Conservation (phyloP, 2,113 vertebrate genomes). For the Trachemys scripta region DNA sequence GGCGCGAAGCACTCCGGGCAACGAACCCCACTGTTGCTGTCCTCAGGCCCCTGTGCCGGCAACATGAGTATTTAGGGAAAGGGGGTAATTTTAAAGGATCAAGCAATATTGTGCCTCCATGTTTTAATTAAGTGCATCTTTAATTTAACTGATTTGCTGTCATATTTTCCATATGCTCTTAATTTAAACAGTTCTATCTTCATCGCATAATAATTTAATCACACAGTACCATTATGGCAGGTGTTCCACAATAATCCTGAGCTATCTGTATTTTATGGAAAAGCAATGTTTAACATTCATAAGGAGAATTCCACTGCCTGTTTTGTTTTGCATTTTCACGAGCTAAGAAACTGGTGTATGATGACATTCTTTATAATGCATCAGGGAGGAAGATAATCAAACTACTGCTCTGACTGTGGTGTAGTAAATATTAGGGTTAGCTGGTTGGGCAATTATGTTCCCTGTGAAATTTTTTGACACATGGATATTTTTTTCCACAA, state of each 20-base stretch:
- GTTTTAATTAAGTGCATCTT: constrained; percentile 45
- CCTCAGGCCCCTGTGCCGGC: too few relatives aligned
- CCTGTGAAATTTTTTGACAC: background rate
- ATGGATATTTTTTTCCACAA: background rate
- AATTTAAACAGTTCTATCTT: background rate
- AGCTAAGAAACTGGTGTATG: background rate
- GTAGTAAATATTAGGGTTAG: background rate
- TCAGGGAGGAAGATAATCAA: constrained; percentile 12
- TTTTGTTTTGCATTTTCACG: background rate
- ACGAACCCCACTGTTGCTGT: too few relatives aligned
- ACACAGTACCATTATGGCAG: background rate
- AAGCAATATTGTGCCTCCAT: background rate
- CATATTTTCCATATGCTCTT: constrained; percentile 26
- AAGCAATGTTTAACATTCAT: constrained; percentile 2
- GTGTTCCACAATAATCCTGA: background rate
- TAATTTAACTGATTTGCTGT: constrained; percentile 12
- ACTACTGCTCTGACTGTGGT: background rate
- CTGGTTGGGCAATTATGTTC: background rate
- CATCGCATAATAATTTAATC: background rate
- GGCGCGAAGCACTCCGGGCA: too few relatives aligned
- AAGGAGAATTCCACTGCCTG: background rate
- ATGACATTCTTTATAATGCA: background rate
- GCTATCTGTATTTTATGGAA: constrained; percentile 7
- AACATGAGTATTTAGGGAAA: constrained; percentile 1
- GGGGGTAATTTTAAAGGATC: background rate